Percentiles rank a stretch among this genome's conserved stretches.
These are phyloP conservation scores for Lepidochrysops patricia DNA, from an alignment of 2,888 invertebrate species.

Conservation along the genomic window DNA sequence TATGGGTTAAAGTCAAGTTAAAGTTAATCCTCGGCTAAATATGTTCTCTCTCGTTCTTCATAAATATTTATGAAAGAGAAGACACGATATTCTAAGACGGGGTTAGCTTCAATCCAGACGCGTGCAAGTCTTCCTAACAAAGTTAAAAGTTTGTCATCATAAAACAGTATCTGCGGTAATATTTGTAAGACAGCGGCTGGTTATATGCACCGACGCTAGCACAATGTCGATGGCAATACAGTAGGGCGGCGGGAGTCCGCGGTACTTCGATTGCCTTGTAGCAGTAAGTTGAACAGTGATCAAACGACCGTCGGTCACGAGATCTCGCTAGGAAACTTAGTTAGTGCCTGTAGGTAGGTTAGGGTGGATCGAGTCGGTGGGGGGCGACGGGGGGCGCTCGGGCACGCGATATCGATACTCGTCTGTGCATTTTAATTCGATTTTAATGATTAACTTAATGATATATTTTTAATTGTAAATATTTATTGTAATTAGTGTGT, in stretches of 20 bases:
- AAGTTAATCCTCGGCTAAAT: too few relatives aligned
- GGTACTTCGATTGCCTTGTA: slow-evolving; percentile 65
- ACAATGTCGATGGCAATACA: not conserved
- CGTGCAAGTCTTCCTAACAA: too few relatives aligned
- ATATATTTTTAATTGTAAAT: not conserved
- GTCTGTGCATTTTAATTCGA: not conserved
- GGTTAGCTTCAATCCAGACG: too few relatives aligned
- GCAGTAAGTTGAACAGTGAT: slow-evolving; percentile 42
- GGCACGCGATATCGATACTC: not conserved
- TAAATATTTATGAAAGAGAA: too few relatives aligned
- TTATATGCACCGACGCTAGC: not conserved
- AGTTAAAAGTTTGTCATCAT: too few relatives aligned
- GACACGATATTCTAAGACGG: too few relatives aligned
- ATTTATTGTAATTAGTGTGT: not conserved
- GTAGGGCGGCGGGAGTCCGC: slow-evolving; percentile 31
- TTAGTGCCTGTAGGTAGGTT: slow-evolving; percentile 69
- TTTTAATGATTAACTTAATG: not conserved
- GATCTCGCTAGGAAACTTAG: slow-evolving; percentile 73
- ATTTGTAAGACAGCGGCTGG: slow-evolving; percentile 3
- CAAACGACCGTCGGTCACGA: slow-evolving; percentile 56
- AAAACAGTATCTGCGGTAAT: too few relatives aligned
- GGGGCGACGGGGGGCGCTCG: slow-evolving; percentile 31
- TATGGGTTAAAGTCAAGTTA: too few relatives aligned
- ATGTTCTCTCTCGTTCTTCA: too few relatives aligned
- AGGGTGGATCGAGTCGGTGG: slow-evolving; percentile 51